A percentile compares a stretch with the other conserved stretches of the same genome.
Evolutionary conservation across 1,140 invertebrate species (phyloP).

Genomic region (Micrasema longulum): DNA sequence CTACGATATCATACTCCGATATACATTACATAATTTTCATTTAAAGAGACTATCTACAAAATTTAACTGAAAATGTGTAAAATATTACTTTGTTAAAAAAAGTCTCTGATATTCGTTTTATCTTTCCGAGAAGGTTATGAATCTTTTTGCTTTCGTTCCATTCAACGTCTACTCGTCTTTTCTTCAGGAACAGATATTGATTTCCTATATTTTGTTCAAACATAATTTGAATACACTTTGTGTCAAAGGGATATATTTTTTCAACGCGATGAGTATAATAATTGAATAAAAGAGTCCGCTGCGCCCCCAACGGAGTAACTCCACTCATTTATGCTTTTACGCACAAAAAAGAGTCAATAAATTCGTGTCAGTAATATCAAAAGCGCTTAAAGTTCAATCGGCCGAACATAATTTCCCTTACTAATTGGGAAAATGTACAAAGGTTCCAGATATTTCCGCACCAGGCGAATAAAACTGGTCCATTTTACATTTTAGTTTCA

Average conservation of each 20-base stretch:
- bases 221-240: not conserved
- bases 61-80: too few relatives aligned
- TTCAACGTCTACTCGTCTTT: not conserved
- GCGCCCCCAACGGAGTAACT: not conserved
- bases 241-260: not conserved
- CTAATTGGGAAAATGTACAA: constrained; percentile 37
- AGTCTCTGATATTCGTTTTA: too few relatives aligned
- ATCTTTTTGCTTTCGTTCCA: too few relatives aligned
- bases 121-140: too few relatives aligned
- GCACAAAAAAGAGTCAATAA: constrained; percentile 15
- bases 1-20: too few relatives aligned
- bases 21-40: too few relatives aligned
- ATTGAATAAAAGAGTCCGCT: not conserved
- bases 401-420: constrained; percentile 22
- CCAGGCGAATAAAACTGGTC: constrained; percentile 25
- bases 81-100: too few relatives aligned
- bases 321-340: constrained; percentile 16
- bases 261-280: not conserved
- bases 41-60: too few relatives aligned
- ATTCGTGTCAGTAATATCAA: constrained; percentile 20
- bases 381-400: constrained; percentile 38
- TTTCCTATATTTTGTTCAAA: not conserved
- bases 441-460: constrained; percentile 1
- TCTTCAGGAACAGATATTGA: not conserved
- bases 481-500: constrained; percentile 25